Evolutionary conservation across 2,113 vertebrate species (phyloP).

Genomic region (Osmerus eperlanus): DNA sequence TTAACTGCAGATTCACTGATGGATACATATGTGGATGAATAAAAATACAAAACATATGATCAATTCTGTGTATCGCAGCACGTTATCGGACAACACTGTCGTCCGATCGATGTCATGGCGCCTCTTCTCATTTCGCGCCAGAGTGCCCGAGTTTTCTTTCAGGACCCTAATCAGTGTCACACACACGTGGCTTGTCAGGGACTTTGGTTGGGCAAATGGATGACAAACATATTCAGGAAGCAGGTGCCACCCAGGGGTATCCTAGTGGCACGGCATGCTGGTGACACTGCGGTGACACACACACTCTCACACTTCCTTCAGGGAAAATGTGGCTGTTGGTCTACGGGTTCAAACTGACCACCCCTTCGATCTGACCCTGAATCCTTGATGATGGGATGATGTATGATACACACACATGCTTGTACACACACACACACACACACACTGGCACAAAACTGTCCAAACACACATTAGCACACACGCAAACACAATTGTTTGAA

Average conservation of each 20-base stretch:
- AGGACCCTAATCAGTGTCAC: constrained; percentile 45
- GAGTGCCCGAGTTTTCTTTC: constrained; percentile 40
- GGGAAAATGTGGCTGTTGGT: constrained; percentile 13
- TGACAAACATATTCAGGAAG: constrained; percentile 20
- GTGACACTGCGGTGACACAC: constrained; percentile 13
- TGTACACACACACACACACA: too few species aligned
- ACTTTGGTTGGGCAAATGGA: background rate
- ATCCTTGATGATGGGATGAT: background rate
- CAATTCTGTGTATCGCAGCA: constrained; percentile 46
- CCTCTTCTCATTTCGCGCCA: constrained; percentile 65
- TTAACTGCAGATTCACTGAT: background rate
- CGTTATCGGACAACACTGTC: constrained; percentile 43
- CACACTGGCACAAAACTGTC: too few species aligned
- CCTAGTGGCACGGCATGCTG: constrained; percentile 12
- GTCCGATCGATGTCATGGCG: constrained; percentile 33
- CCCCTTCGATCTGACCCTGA: constrained; percentile 27
- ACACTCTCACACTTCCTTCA: constrained; percentile 29
- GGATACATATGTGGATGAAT: background rate
- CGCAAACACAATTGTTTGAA: too few species aligned
- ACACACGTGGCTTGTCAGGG: constrained; percentile 29
- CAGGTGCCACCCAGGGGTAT: constrained; percentile 26
- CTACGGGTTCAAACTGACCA: constrained; percentile 21
- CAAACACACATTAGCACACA: too few species aligned
- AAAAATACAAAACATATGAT: constrained; percentile 54
- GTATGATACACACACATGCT: background rate